Percentiles rank a stretch among this genome's conserved stretches.
Conservation (phyloP, 2,113 vertebrate species). For the Ptilorrhoa leucosticta region DNA sequence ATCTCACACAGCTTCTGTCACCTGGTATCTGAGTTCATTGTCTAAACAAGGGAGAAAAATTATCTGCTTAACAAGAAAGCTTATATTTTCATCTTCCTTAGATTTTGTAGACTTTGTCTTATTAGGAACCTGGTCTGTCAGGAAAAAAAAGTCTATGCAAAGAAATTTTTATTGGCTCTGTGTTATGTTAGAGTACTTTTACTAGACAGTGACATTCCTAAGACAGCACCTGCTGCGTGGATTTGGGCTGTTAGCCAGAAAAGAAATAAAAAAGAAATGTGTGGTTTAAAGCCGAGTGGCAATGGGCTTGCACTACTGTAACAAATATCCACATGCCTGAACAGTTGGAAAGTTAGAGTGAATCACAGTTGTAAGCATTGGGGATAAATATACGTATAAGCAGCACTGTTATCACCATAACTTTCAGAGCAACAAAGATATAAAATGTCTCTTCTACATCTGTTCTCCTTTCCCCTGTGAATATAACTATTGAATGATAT, state of each 20-base stretch:
- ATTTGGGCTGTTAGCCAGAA: slow-evolving; percentile 66
- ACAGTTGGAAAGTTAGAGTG: slow-evolving; percentile 41
- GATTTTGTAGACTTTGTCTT: slow-evolving; percentile 42
- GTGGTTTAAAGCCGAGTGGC: slow-evolving; percentile 42
- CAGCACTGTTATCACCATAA: neutral
- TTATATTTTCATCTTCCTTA: slow-evolving; percentile 5
- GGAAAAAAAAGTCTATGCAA: slow-evolving; percentile 48
- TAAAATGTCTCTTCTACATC: slow-evolving; percentile 27
- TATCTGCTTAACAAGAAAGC: neutral
- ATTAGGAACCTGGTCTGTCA: slow-evolving; percentile 62
- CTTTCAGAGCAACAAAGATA: slow-evolving; percentile 7
- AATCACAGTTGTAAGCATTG: neutral
- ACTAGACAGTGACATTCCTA: slow-evolving; percentile 68
- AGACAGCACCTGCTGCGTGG: slow-evolving; percentile 72
- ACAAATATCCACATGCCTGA: slow-evolving; percentile 40
- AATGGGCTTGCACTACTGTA: slow-evolving; percentile 23
- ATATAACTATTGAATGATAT: neutral
- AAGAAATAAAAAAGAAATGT: slow-evolving; percentile 62
- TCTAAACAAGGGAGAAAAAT: slow-evolving; percentile 14
- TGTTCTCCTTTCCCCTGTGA: neutral
- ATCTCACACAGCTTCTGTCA: slow-evolving; percentile 1
- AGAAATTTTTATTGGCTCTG: slow-evolving; percentile 64
- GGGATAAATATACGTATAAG: neutral
- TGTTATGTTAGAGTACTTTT: slow-evolving; percentile 68
- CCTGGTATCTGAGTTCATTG: neutral